Evolutionary conservation across 2,113 vertebrate genomes (phyloP), one percentile per base, ranked within the genome.

Genomic region (Oceanites oceanicus): DNA sequence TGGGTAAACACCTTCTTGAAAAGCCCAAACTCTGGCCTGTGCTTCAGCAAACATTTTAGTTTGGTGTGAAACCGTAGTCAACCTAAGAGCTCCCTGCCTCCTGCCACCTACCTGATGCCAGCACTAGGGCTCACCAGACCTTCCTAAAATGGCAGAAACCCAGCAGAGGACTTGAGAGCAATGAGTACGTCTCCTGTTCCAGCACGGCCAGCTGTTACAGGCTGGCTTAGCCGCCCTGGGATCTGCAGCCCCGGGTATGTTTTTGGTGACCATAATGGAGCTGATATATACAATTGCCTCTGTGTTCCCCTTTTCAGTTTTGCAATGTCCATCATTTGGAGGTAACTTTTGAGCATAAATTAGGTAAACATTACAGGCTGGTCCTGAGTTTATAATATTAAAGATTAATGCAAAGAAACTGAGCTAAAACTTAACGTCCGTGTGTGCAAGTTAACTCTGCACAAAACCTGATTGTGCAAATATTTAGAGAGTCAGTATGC

Each of bases 261-360:
- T 36, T 56, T 40, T 58, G 44, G 29, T 53, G 29, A 10, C 67
- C 4, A 0, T 50, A 19, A 45, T 0, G 5, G 25, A 50, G 27
- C n/a, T 55, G 42, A 12, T 29, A 3, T 1, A 4, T 4, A 5
- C 6, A 44, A 5, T 56, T 71, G 26, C 25, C 15, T 62, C 29
- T 9, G 0, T 23, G 42, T 53, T 88, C 25, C 32, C 27, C 13
- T 36, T 62, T 23, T 14, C 52, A 53, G 8, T 36, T 79, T 53
- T 72, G 30, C 38, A 30, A 8, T 14, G n/a, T 26, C 38, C 0
- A 0, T 67, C n/a, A 22, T 75, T 86, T 10, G 13, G 70, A 58
- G 42, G 13, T 27, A 50, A 25, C 15, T 65, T 93, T 30, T 45
- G 22, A 40, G 16, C 38, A 12, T n/a, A 49, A 47, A 40, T 32